Base-by-base conservation (phyloP, 1,140 invertebrate species). In the Megalopta genalis region DNA sequence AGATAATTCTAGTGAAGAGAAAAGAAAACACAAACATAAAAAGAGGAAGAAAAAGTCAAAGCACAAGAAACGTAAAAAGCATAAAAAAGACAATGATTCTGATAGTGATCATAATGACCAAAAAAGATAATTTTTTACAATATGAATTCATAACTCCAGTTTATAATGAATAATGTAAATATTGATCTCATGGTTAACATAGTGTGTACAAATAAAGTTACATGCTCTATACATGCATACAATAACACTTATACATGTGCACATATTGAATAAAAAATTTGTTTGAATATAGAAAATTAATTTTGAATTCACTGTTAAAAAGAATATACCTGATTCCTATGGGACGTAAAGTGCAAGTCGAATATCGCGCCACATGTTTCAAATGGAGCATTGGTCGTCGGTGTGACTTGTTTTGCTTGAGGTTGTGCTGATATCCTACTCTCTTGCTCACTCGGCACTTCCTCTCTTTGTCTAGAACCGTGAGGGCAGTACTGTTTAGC, bases 61-160 rank as follows among this genome's bases (percentile, higher is more conserved):
- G 70, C 87, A 86, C 27, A 91, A 91, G 49, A 93, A 92, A 62
- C 88, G 71, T 32, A 93, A 91, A 57, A 93, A 92, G 27, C 90
- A 89, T 25, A 92, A 85, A 23, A 92, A 91, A 59, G 73, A 88
- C 37, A 67, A 73, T 72, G 86, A 87, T 2, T 90, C 89, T 0
- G 82, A 90, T 8, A 89, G 78, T 73, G 74, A 89, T 25, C 76
- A 80, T 42, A 71, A 88, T 37, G 57, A 80, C 14, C 32, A 66
- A 8, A 63, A 63, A 57, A 74, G 27, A 78, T 78, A 27, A 54
- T 49, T 42, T 39, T 14, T 46, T 62, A 39, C 25, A 21, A 25
- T n/a, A 39, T 37, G 27, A 2, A 32, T n/a, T n/a, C 27, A 4
- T 25, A 2, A 6, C 0, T 21, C n/a, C 54, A 64, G 49, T 46